phyloP scores from a whole-genome alignment of 2,797 vertebrate species.

The Myripristis murdjan region DNA sequence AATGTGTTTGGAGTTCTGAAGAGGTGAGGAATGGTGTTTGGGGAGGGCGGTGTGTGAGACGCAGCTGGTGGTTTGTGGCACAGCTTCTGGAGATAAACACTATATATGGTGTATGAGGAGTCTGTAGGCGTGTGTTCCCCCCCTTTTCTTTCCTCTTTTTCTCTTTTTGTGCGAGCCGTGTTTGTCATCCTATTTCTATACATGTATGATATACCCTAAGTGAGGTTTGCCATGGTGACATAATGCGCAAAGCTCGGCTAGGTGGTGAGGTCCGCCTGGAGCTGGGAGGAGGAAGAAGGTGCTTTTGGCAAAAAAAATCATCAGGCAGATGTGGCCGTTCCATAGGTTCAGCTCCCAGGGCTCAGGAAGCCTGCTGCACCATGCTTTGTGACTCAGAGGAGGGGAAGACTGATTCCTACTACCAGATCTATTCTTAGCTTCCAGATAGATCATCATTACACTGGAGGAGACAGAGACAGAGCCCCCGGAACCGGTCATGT shows the following conservation, averaged over 20 bases:
- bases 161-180: too few species aligned
- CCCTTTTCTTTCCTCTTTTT: too few species aligned
- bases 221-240: constrained; percentile 48
- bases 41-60: constrained; percentile 41
- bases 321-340: constrained; percentile 9
- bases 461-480: constrained; percentile 15
- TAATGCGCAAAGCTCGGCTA: constrained; percentile 70
- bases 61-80: constrained; percentile 17
- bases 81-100: background rate
- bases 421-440: constrained; percentile 9
- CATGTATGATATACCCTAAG: background rate
- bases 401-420: constrained; percentile 14
- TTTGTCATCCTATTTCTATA: too few species aligned
- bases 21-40: constrained; percentile 81
- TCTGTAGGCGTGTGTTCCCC: constrained; percentile 53
- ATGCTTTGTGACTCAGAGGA: constrained; percentile 39
- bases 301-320: background rate
- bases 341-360: constrained; percentile 31
- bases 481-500: background rate
- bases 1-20: constrained; percentile 88
- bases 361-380: constrained; percentile 1
- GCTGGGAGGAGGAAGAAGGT: constrained; percentile 27
- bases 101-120: background rate
- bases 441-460: background rate
- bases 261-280: constrained; percentile 7